Evolutionary conservation across 2,888 invertebrate species (phyloP).

Genomic region (Chirona hameri): DNA sequence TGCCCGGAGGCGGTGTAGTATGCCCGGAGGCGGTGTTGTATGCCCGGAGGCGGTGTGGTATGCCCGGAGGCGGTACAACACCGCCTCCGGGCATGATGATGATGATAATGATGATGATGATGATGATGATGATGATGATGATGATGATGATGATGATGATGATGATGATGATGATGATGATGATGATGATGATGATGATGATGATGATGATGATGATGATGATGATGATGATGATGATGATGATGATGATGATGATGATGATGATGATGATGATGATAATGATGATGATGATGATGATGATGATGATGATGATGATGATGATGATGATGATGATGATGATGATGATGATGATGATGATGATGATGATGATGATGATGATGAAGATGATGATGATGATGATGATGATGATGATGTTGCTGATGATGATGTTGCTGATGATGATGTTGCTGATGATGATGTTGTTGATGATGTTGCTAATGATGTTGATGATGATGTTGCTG

Average conservation of each 20-base stretch:
- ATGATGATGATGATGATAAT: conserved; percentile 22
- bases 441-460: too few species aligned
- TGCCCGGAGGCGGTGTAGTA: too few species aligned
- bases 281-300: conserved; percentile 22
- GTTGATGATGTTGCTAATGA: too few species aligned
- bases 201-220: conserved; percentile 10
- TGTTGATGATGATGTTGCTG: too few species aligned
- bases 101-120: conserved; percentile 22
- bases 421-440: too few species aligned
- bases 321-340: background rate
- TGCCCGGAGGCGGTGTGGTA: too few species aligned
- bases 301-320: conserved; percentile 7
- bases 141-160: conserved; percentile 22
- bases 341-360: background rate
- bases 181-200: conserved; percentile 11
- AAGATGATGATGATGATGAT: conserved; percentile 10
- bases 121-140: conserved; percentile 22
- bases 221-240: conserved; percentile 22
- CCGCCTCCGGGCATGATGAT: background rate
- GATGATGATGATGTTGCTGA: conserved; percentile 22
- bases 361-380: background rate
- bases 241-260: conserved; percentile 22
- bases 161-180: conserved; percentile 22
- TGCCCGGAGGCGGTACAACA: background rate
- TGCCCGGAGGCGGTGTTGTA: too few species aligned